Conservation (phyloP, 2,888 invertebrate species). For the Scaptomyza cyrtandrae region DNA sequence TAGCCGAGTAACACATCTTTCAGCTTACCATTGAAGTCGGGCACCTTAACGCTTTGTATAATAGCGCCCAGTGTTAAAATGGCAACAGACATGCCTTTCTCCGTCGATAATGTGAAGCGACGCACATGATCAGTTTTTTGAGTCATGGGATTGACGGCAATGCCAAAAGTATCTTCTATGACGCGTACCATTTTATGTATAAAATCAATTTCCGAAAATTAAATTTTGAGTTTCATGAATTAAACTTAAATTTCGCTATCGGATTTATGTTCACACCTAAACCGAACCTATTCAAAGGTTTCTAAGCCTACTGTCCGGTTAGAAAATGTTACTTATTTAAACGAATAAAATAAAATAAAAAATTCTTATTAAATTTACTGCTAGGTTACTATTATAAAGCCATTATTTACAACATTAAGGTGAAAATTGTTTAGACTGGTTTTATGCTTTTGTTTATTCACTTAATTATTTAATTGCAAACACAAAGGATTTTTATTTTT, state of each 20-base stretch:
- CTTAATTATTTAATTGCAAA: neutral
- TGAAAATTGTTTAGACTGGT: too few relatives aligned
- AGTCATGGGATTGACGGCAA: slow-evolving; percentile 77
- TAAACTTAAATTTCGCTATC: slow-evolving; percentile 26
- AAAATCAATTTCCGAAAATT: slow-evolving; percentile 20
- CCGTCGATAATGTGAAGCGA: slow-evolving; percentile 78
- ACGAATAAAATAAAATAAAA: neutral
- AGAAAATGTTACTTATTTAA: neutral
- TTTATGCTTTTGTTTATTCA: neutral
- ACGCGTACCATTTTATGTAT: slow-evolving; percentile 72
- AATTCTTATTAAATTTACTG: too few relatives aligned
- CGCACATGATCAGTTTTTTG: slow-evolving; percentile 71
- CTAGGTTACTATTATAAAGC: too few relatives aligned
- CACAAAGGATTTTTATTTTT: neutral
- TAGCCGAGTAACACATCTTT: slow-evolving; percentile 93
- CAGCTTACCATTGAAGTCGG: slow-evolving; percentile 89
- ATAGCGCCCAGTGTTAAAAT: slow-evolving; percentile 92
- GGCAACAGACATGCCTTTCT: slow-evolving; percentile 76
- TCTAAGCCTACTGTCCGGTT: slow-evolving; percentile 33
- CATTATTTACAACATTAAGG: too few relatives aligned
- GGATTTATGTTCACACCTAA: neutral
- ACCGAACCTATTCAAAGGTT: neutral
- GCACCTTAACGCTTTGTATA: slow-evolving; percentile 90
- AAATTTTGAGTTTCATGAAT: slow-evolving; percentile 39
- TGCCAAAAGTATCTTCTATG: slow-evolving; percentile 82